These are phyloP conservation scores for Pyrrhosoma nymphula DNA, from an alignment of 2,888 invertebrate species.

Conservation along the genomic window DNA sequence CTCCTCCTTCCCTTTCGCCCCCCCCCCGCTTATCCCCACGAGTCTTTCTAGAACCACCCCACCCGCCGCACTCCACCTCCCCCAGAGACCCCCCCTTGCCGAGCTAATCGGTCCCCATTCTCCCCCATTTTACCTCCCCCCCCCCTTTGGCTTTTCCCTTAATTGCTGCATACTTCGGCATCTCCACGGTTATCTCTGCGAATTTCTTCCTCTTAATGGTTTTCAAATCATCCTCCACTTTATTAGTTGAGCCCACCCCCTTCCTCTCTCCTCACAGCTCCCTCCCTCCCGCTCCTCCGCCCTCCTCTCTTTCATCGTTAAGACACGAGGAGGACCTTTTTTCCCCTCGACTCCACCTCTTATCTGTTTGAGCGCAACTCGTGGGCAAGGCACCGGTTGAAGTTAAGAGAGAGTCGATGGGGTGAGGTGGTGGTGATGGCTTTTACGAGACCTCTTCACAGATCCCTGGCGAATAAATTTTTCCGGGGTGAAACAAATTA, in stretches of 20 bases:
- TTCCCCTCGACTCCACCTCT: neutral
- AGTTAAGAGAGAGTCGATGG: neutral
- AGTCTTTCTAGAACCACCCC: neutral
- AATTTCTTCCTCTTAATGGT: slow-evolving; percentile 36
- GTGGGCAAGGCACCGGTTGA: neutral
- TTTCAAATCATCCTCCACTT: slow-evolving; percentile 24
- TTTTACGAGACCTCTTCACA: neutral
- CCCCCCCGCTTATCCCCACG: neutral
- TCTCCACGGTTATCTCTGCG: neutral
- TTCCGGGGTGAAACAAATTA: neutral
- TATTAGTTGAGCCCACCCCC: neutral
- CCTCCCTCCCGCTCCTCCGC: neutral
- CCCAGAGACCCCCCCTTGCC: no score
- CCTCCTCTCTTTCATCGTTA: neutral
- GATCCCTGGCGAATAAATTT: neutral
- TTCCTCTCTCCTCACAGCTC: neutral
- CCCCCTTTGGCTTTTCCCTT: neutral
- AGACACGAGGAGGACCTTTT: neutral
- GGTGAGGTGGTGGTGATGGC: neutral
- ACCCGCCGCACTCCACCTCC: no score
- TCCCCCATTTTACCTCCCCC: neutral
- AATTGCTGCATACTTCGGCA: slow-evolving; percentile 21
- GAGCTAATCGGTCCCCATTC: neutral
- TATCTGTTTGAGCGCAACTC: neutral
- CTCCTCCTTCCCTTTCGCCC: neutral